Conservation (phyloP, 2,888 invertebrate species). For the Mesoligia furuncula region DNA sequence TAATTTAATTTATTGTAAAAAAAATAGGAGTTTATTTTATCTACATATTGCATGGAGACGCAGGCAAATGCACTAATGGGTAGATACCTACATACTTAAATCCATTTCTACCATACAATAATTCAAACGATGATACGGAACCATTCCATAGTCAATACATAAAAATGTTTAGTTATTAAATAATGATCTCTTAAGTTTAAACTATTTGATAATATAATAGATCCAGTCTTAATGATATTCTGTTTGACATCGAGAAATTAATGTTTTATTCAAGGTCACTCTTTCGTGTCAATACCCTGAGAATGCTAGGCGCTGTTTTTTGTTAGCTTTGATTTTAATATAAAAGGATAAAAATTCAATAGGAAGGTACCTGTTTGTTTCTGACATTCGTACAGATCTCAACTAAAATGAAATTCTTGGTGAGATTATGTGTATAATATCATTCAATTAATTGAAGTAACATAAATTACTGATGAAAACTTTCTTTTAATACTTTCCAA, state of each 20-base stretch:
- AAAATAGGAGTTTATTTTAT: not conserved
- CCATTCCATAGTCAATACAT: not conserved
- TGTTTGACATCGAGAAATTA: conserved; percentile 60
- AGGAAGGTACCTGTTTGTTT: conserved; percentile 71
- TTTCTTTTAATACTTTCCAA: conserved; percentile 1
- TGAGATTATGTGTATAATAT: conserved; percentile 61
- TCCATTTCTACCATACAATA: not conserved
- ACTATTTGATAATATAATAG: conserved; percentile 52
- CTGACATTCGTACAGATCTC: conserved; percentile 72
- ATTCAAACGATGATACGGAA: conserved; percentile 18
- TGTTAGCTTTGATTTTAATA: conserved; percentile 67
- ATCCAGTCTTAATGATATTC: conserved; percentile 53
- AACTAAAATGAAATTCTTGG: conserved; percentile 79
- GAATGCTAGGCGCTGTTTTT: conserved; percentile 64
- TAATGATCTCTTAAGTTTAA: conserved; percentile 39
- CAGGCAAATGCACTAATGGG: not conserved
- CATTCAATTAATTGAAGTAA: not conserved
- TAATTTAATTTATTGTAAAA: not conserved
- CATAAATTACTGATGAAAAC: not conserved
- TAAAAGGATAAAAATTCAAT: conserved; percentile 69
- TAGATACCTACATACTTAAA: not conserved
- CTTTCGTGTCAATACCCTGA: conserved; percentile 71
- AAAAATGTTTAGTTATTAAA: conserved; percentile 18
- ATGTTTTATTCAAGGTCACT: conserved; percentile 70
- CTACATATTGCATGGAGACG: not conserved